These are phyloP conservation scores for Cynocephalus volans DNA, from an alignment of 2,113 vertebrate species.

Conservation along the genomic window DNA sequence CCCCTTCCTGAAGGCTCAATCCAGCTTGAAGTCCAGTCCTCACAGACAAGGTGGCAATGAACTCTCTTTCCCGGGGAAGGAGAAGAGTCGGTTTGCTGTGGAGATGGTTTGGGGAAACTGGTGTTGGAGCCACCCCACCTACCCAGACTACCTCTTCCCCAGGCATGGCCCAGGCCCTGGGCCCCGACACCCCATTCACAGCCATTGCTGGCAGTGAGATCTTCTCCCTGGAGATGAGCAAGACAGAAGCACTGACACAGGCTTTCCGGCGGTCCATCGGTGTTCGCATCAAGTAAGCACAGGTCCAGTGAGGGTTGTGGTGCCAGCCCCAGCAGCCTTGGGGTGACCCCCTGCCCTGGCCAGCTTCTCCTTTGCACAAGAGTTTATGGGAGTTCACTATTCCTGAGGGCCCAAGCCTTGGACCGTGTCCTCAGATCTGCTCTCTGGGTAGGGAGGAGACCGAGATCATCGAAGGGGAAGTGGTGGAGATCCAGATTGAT, in stretches of 20 bases:
- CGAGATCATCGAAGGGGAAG: conserved; percentile 97
- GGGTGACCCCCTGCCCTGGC: neutral
- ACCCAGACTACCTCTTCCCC: neutral
- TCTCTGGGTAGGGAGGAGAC: conserved; percentile 93
- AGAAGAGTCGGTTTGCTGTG: neutral
- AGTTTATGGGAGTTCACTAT: fast-evolving
- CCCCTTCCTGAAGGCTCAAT: neutral
- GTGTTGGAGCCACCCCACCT: neutral
- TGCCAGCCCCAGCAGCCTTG: fast-evolving
- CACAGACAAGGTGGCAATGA: neutral
- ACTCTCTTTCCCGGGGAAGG: neutral
- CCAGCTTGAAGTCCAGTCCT: neutral
- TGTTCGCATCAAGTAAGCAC: conserved; percentile 95
- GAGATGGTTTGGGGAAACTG: neutral
- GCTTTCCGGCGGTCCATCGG: conserved; percentile 96
- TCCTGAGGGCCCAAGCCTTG: fast-evolving
- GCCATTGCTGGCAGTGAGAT: conserved; percentile 96
- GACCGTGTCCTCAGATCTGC: neutral
- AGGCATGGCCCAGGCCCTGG: conserved; percentile 96
- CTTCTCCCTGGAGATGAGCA: conserved; percentile 98
- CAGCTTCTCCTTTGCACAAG: neutral
- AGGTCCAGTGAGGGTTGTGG: fast-evolving
- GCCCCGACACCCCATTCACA: conserved; percentile 94
- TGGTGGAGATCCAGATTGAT: conserved; percentile 98
- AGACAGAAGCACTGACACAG: conserved; percentile 96